Evolutionary conservation across 2,113 vertebrate genomes (phyloP).

Genomic region (Pantherophis guttatus): DNA sequence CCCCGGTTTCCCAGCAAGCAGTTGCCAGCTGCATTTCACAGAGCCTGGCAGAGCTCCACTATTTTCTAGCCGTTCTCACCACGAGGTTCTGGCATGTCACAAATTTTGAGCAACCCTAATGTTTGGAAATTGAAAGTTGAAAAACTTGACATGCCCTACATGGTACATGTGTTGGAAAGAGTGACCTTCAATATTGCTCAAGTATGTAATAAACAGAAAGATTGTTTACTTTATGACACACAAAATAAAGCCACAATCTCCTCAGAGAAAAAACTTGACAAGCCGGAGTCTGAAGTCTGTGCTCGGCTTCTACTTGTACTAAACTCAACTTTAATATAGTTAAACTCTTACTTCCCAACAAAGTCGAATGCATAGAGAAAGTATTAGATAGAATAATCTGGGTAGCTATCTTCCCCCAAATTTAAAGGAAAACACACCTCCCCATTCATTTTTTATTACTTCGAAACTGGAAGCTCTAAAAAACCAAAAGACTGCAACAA

Average conservation of each 20-base stretch:
- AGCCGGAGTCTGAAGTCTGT: background rate
- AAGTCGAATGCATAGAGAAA: background rate
- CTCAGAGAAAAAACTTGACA: background rate
- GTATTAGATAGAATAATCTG: background rate
- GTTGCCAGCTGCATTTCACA: too few relatives aligned
- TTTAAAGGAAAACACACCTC: background rate
- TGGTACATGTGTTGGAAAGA: background rate
- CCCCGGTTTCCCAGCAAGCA: too few relatives aligned
- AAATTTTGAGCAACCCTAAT: too few relatives aligned
- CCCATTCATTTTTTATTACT: background rate
- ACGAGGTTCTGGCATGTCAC: too few relatives aligned
- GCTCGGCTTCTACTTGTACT: background rate
- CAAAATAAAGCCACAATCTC: background rate
- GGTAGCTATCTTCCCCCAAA: background rate
- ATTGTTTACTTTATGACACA: background rate
- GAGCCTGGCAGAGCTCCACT: too few relatives aligned
- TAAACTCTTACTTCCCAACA: background rate
- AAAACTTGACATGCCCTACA: too few relatives aligned
- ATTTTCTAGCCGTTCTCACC: too few relatives aligned
- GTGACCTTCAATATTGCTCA: background rate
- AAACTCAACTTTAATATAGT: background rate
- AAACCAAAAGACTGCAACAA: fast-evolving
- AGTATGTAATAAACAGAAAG: background rate
- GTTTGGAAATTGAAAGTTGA: too few relatives aligned
- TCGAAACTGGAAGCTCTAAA: background rate